A percentile compares a stretch with the other conserved stretches of the same genome.
phyloP scores from a whole-genome alignment of 2,888 invertebrate species.

The Melolontha melolontha region DNA sequence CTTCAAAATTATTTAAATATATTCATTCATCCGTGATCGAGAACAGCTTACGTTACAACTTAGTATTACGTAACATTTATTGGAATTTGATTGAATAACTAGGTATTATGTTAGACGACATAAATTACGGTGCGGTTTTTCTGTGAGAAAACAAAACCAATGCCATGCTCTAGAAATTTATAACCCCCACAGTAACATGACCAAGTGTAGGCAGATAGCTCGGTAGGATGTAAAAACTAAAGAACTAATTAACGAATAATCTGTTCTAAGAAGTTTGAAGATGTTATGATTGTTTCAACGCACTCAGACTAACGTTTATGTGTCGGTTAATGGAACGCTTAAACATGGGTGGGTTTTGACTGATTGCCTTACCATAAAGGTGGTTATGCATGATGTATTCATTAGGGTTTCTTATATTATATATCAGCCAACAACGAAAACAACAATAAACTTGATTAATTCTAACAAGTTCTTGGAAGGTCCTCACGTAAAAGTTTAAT shows the following conservation, averaged over 20 bases:
- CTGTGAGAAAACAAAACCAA: constrained; percentile 29
- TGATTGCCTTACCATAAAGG: constrained; percentile 31
- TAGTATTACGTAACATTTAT: background rate
- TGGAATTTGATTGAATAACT: constrained; percentile 19
- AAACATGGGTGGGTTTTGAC: constrained; percentile 30
- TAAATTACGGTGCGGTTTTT: constrained; percentile 25
- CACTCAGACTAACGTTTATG: constrained; percentile 5
- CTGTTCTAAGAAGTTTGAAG: constrained; percentile 34
- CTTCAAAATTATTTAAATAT: no score
- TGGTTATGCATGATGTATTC: constrained; percentile 30
- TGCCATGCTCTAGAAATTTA: constrained; percentile 21
- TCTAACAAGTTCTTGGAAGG: constrained; percentile 16
- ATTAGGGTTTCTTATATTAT: constrained; percentile 19
- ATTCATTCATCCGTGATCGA: no score
- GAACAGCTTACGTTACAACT: no score
- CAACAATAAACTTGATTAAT: constrained; percentile 12
- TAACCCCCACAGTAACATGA: constrained; percentile 16
- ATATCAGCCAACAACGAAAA: background rate
- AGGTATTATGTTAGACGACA: constrained; percentile 16
- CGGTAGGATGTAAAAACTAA: constrained; percentile 27
- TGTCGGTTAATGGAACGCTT: constrained; percentile 17
- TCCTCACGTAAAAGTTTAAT: background rate
- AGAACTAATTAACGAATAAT: constrained; percentile 39
- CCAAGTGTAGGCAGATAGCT: constrained; percentile 18
- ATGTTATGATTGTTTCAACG: constrained; percentile 36